Base-by-base conservation (phyloP, 2,113 vertebrate species). In the Columba janthina region DNA sequence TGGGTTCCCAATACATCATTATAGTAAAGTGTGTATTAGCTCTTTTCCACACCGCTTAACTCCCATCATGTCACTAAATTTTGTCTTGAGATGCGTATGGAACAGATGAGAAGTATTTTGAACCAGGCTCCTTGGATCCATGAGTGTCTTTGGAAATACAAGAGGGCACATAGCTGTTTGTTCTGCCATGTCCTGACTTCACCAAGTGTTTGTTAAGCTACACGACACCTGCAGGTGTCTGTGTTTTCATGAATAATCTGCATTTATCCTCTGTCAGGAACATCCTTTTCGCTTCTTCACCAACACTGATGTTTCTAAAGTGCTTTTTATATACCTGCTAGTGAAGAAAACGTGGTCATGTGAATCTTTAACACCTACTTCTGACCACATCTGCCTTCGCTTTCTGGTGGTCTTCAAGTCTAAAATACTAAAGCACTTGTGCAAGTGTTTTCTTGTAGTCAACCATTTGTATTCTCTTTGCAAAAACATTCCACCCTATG, bases 81-180 rank as follows among this genome's bases (percentile, higher is more conserved):
- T 44, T 44, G 11, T 34, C 70, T 34, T 9, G 0, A 2, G 8
- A 0, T 26, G 22, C 15, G n/a, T 17, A 44, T 15, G 48, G 48
- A 22, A 22, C 48, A 50, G 57, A n/a, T 3, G 31, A 72, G 69
- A 44, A 44, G 4, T 21, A 13, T 21, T 34, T 56, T 19, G 60
- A 78, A 6, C 34, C 28, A 71, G 12, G 11, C 38, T n/a, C 58
- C 66, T 34, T 15, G 42, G 14, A 6, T 64, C 58, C 22, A 0
- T 1, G 42, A 22, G 42, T 2, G 1, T 24, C 60, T 38, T 17
- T 18, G 65, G 76, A 36, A 66, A 8, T 31, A 9, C 51, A 5
- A 18, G 57, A 19, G 34, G 24, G 48, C 4, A 0, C 0, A 13
- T 57, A 54, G 81, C 67, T 24, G 71, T 62, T 75, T 51, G 6